phyloP scores from a whole-genome alignment of 2,113 vertebrate species.

The Cepphus grylle region DNA sequence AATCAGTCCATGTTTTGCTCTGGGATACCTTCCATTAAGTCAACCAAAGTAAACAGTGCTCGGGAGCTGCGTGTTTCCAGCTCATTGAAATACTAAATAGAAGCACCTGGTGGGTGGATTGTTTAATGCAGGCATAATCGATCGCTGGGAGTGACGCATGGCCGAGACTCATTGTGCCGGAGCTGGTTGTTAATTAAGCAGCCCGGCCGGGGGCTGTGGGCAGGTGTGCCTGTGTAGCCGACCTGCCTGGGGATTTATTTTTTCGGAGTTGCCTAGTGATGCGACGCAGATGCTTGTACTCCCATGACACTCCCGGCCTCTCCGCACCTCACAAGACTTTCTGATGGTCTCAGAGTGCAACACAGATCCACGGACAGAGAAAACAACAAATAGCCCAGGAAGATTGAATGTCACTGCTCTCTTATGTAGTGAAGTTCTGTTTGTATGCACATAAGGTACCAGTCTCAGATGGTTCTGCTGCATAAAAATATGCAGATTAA shows the following conservation, averaged over 20 bases:
- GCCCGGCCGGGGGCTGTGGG: slow-evolving; percentile 35
- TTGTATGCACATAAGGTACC: neutral
- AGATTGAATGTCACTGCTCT: neutral
- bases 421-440: neutral
- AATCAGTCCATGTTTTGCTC: neutral
- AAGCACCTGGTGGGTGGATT: slow-evolving; percentile 30
- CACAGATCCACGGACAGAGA: neutral
- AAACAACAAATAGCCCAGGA: neutral
- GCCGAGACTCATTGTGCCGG: neutral
- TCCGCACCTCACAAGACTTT: slow-evolving; percentile 31
- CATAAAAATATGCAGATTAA: neutral
- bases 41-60: neutral
- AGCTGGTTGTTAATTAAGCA: slow-evolving; percentile 69
- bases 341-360: neutral
- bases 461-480: neutral
- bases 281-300: neutral
- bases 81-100: slow-evolving; percentile 31
- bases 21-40: neutral
- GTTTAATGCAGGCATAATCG: slow-evolving; percentile 47
- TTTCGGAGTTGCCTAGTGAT: slow-evolving; percentile 57
- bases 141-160: neutral
- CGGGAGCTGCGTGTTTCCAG: neutral
- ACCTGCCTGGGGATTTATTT: slow-evolving; percentile 63
- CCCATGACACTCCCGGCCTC: slow-evolving; percentile 11
- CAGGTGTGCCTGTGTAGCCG: slow-evolving; percentile 50